Conservation (phyloP, 2,888 invertebrate genomes). For the Oscheius myriophilus region DNA sequence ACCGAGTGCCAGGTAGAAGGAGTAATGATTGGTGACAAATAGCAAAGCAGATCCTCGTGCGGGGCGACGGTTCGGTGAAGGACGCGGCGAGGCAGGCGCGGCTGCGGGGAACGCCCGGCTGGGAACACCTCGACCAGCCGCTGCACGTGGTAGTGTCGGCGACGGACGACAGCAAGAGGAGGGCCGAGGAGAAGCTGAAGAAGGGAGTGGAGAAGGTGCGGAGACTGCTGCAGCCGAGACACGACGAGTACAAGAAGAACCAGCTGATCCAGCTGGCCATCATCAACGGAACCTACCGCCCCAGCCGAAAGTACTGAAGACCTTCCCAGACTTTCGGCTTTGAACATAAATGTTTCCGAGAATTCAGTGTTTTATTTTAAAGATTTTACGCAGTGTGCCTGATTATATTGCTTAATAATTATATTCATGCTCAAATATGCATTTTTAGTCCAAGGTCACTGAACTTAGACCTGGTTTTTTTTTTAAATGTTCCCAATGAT, state of each 20-base stretch:
- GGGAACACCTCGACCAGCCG: slow-evolving; percentile 61
- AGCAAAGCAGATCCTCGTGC: slow-evolving; percentile 50
- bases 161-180: slow-evolving; percentile 62
- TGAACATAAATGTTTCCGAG: too few species aligned
- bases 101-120: slow-evolving; percentile 52
- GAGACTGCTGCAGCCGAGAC: slow-evolving; percentile 93
- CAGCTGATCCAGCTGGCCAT: slow-evolving; percentile 98
- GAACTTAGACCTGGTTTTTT: too few species aligned
- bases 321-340: too few species aligned
- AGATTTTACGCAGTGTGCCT: too few species aligned
- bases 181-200: slow-evolving; percentile 88
- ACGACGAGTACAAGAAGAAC: slow-evolving; percentile 98
- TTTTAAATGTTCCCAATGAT: too few species aligned
- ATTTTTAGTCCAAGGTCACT: too few species aligned
- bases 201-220: slow-evolving; percentile 96
- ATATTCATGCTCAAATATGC: too few species aligned
- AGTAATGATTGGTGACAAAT: background rate
- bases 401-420: too few species aligned
- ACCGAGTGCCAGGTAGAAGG: slow-evolving; percentile 38
- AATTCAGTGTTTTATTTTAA: too few species aligned
- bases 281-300: slow-evolving; percentile 86
- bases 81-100: slow-evolving; percentile 47
- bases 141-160: slow-evolving; percentile 62
- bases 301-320: too few species aligned
- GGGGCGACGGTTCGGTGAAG: slow-evolving; percentile 61